phyloP scores from a whole-genome alignment of 2,113 vertebrate species.

The Picathartes gymnocephalus region DNA sequence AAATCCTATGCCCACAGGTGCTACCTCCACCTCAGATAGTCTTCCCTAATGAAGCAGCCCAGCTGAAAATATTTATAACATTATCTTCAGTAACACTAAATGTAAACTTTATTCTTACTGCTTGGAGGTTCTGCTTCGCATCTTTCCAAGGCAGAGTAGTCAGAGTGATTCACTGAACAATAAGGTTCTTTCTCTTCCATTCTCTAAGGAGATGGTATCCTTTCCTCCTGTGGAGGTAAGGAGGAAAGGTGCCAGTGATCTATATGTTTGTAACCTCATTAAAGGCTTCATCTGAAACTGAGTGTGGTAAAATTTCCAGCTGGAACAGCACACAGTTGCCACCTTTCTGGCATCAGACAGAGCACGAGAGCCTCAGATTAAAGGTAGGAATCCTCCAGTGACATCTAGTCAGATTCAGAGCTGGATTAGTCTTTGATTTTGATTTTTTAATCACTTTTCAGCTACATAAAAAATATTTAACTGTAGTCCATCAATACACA shows the following conservation, averaged over 20 bases:
- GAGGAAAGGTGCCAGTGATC: neutral
- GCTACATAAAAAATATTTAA: neutral
- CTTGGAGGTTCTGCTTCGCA: neutral
- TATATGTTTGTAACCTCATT: neutral
- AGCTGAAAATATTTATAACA: neutral
- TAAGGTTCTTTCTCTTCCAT: neutral
- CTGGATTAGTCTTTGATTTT: neutral
- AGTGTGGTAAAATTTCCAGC: neutral
- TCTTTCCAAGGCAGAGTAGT: neutral
- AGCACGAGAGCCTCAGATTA: neutral
- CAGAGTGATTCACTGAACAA: neutral
- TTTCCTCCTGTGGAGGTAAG: neutral
- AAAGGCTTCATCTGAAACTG: neutral
- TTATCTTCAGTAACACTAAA: neutral
- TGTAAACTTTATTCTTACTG: neutral
- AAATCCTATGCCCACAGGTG: neutral
- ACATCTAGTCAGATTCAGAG: neutral
- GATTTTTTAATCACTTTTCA: neutral
- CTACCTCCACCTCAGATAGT: neutral
- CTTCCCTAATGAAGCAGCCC: neutral
- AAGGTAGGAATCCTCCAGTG: neutral
- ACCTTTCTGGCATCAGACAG: neutral
- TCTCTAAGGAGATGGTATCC: neutral
- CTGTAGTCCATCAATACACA: neutral
- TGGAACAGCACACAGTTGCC: neutral